A percentile compares a stretch with the other conserved stretches of the same genome.
phyloP scores from a whole-genome alignment of 2,797 vertebrate genomes.

The Acomys russatus region DNA sequence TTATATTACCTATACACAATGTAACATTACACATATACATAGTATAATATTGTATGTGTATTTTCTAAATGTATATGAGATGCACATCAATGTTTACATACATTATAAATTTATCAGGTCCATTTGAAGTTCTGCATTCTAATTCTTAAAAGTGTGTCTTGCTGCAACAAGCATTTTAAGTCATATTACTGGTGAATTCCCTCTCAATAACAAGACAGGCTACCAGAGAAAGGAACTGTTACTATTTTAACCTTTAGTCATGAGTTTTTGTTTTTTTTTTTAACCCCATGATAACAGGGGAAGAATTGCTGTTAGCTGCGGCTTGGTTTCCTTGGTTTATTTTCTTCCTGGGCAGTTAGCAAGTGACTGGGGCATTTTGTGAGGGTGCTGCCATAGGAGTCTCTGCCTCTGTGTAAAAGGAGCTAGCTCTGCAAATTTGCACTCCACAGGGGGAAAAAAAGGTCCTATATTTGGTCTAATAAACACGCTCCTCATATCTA shows the following conservation, averaged over 20 bases:
- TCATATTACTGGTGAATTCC: background rate
- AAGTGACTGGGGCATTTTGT: background rate
- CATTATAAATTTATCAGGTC: background rate
- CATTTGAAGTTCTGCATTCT: background rate
- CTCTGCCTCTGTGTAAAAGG: background rate
- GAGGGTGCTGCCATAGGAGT: background rate
- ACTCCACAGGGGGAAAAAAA: background rate
- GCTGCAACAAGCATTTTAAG: constrained; percentile 38
- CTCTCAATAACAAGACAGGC: background rate
- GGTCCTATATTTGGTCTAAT: background rate
- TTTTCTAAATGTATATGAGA: background rate
- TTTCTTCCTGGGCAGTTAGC: background rate
- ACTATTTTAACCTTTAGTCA: background rate
- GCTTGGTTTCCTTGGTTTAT: background rate
- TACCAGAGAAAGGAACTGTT: background rate
- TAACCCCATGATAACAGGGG: background rate
- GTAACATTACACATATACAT: background rate
- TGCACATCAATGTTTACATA: background rate
- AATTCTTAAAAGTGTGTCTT: background rate
- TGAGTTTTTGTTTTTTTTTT: background rate
- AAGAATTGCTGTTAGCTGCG: background rate
- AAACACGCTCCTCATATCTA: background rate
- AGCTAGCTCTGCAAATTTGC: background rate
- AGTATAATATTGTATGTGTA: background rate
- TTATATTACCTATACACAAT: too few relatives aligned